These are phyloP conservation scores for Manacus vitellinus DNA, from an alignment of 2,113 vertebrate species.

Conservation along the genomic window DNA sequence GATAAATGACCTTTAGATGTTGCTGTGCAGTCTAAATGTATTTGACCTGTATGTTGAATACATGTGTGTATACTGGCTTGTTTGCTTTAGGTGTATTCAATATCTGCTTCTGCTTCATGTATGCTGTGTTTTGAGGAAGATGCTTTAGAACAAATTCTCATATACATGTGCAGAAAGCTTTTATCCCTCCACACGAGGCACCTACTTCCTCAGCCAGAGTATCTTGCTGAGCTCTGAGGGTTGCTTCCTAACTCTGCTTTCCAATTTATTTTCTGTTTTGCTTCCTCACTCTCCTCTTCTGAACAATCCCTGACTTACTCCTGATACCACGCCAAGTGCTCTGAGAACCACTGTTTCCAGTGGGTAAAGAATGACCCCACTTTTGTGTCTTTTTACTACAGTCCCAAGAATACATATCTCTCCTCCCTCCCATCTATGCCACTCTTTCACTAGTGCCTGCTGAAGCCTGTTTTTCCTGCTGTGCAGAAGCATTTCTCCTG, in stretches of 20 bases:
- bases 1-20: not conserved
- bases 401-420: not conserved
- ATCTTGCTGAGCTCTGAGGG: not conserved
- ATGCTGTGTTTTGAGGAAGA: not conserved
- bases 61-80: fast-evolving
- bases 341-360: not conserved
- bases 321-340: not conserved
- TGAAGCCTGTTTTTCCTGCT: not conserved
- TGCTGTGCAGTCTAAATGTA: not conserved
- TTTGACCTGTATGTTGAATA: not conserved
- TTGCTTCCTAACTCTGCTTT: not conserved
- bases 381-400: not conserved
- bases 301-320: not conserved
- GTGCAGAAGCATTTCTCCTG: not conserved
- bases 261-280: not conserved
- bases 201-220: not conserved
- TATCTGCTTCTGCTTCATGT: not conserved
- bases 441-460: not conserved
- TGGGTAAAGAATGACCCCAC: not conserved
- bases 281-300: not conserved
- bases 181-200: not conserved
- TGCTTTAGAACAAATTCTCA: not conserved
- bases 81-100: not conserved
- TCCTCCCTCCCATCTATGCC: not conserved
- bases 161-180: not conserved